These are phyloP conservation scores for Parnassius mnemosyne DNA, from an alignment of 2,888 invertebrate genomes.

Conservation along the genomic window DNA sequence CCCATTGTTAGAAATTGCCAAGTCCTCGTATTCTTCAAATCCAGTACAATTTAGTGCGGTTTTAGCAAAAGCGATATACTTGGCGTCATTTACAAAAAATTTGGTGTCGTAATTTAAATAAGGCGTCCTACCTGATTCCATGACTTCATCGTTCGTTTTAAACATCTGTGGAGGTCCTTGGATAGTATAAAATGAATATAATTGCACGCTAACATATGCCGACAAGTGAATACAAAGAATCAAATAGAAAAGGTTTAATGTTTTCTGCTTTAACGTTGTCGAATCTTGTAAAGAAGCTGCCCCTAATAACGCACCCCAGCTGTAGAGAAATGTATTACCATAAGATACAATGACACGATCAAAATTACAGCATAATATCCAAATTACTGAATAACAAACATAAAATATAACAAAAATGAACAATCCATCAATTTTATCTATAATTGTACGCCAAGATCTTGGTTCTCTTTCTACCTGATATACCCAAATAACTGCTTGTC, in stretches of 20 bases:
- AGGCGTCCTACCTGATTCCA: constrained; percentile 45
- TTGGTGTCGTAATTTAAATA: constrained; percentile 45
- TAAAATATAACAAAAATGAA: constrained; percentile 59
- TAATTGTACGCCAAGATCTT: constrained; percentile 53
- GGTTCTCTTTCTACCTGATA: constrained; percentile 49
- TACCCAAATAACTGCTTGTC: constrained; percentile 54
- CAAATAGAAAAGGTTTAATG: constrained; percentile 52
- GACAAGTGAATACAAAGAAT: constrained; percentile 53
- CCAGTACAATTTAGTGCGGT: constrained; percentile 45
- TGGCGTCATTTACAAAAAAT: constrained; percentile 49
- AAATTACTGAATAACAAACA: constrained; percentile 45
- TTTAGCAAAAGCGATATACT: constrained; percentile 44
- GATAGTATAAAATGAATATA: constrained; percentile 62
- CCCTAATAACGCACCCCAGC: constrained; percentile 59
- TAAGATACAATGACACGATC: constrained; percentile 43
- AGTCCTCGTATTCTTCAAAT: constrained; percentile 45
- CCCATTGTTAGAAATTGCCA: constrained; percentile 45
- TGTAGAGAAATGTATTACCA: constrained; percentile 43
- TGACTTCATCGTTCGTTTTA: constrained; percentile 49
- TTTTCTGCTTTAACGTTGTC: constrained; percentile 52
- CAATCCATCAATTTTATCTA: constrained; percentile 45
- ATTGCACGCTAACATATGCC: constrained; percentile 53
- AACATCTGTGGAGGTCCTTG: constrained; percentile 48
- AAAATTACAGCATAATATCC: constrained; percentile 45
- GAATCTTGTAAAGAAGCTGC: constrained; percentile 47